These are phyloP conservation scores for Congeria kusceri DNA, from an alignment of 2,888 invertebrate species.

Conservation along the genomic window DNA sequence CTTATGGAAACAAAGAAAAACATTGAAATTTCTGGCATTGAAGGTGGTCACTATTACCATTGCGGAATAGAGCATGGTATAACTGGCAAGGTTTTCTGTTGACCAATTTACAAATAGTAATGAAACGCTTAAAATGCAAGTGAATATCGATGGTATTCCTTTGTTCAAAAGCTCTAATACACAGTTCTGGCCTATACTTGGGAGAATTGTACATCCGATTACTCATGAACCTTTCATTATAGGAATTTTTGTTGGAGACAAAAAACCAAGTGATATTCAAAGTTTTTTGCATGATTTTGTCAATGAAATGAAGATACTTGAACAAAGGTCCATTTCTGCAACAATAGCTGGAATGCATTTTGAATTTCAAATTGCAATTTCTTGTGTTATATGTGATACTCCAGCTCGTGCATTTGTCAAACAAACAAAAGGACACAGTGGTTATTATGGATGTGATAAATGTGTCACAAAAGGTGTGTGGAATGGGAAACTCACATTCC, in stretches of 20 bases:
- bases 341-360: too few species aligned
- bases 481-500: conserved; percentile 51
- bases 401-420: conserved; percentile 50
- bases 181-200: background rate
- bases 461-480: conserved; percentile 62
- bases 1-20: conserved; percentile 1
- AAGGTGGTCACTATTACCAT: conserved; percentile 27
- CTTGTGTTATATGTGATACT: too few species aligned
- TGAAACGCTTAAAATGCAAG: background rate
- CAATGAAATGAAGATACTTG: too few species aligned
- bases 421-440: conserved; percentile 72
- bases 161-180: conserved; percentile 27
- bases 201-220: background rate
- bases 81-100: background rate
- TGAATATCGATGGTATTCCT: conserved; percentile 18
- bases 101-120: background rate
- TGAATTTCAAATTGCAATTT: too few species aligned
- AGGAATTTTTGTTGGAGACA: background rate
- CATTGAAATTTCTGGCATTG: conserved; percentile 16
- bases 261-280: background rate
- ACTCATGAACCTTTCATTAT: conserved; percentile 6
- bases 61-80: conserved; percentile 19
- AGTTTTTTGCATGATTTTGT: background rate
- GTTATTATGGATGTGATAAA: conserved; percentile 78
- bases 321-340: too few species aligned